These are phyloP conservation scores for Cladorhizidae sp. DNA, from an alignment of 37 sponge, comb jelly and placozoan genomes.

Conservation along the genomic window DNA sequence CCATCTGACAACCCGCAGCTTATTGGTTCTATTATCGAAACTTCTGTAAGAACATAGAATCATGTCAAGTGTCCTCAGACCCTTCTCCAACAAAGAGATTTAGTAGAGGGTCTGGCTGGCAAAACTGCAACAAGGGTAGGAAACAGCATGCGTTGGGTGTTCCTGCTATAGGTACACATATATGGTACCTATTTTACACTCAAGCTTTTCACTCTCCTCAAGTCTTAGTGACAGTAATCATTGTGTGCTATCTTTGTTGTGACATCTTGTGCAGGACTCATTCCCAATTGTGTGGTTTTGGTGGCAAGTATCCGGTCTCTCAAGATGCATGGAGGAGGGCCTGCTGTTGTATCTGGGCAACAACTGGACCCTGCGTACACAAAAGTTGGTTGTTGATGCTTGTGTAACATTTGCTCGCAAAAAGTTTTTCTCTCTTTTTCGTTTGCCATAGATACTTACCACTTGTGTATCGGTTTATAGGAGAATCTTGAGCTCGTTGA, in stretches of 20 bases:
- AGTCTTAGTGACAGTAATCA: no score
- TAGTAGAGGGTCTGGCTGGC: no score
- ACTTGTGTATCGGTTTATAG: slow-evolving; percentile 11
- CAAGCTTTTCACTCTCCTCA: no score
- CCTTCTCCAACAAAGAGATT: no score
- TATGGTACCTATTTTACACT: no score
- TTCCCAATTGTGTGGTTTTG: slow-evolving; percentile 92
- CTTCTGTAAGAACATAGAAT: no score
- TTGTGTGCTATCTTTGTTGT: neutral
- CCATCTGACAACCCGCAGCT: no score
- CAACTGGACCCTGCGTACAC: slow-evolving; percentile 82
- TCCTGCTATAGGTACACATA: no score
- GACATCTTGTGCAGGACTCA: slow-evolving; percentile 63
- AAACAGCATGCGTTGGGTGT: no score
- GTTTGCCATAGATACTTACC: neutral
- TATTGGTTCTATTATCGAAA: no score
- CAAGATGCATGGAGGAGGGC: slow-evolving; percentile 99
- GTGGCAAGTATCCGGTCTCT: slow-evolving; percentile 95
- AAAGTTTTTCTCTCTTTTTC: neutral
- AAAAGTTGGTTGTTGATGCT: slow-evolving; percentile 20
- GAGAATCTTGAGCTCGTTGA: slow-evolving; percentile 64
- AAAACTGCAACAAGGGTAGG: no score
- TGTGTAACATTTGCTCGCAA: neutral
- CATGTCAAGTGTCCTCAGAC: no score
- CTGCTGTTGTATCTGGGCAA: slow-evolving; percentile 86